phyloP scores from a whole-genome alignment of 2,113 vertebrate genomes.

The Monopterus albus region DNA sequence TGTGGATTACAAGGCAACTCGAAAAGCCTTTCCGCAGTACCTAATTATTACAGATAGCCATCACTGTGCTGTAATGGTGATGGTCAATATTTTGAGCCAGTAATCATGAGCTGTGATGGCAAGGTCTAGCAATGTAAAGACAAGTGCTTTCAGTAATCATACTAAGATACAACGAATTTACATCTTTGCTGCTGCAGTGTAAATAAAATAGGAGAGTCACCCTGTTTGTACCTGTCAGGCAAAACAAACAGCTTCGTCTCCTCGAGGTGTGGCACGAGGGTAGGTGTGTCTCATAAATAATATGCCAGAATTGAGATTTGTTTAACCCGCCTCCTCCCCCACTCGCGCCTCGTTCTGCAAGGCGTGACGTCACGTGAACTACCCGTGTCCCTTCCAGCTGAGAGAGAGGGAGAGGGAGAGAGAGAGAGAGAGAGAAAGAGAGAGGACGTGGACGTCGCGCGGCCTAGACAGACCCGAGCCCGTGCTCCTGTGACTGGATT shows the following conservation, averaged over 20 bases:
- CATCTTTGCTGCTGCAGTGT: too few species aligned
- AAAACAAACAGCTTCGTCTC: slow-evolving; percentile 61
- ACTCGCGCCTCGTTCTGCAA: slow-evolving; percentile 33
- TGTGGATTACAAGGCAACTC: slow-evolving; percentile 74
- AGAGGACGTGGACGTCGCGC: slow-evolving; percentile 64
- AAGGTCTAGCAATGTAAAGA: too few species aligned
- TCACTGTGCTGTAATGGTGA: neutral
- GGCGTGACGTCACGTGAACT: slow-evolving; percentile 84
- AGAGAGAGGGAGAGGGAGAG: slow-evolving; percentile 72
- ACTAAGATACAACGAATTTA: neutral
- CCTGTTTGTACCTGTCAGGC: slow-evolving; percentile 32
- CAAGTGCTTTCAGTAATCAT: neutral
- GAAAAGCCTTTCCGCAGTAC: slow-evolving; percentile 52
- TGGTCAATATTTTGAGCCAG: neutral
- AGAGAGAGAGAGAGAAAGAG: slow-evolving; percentile 55
- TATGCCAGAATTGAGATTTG: slow-evolving; percentile 25
- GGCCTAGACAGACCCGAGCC: slow-evolving; percentile 68
- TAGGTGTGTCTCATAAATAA: slow-evolving; percentile 81
- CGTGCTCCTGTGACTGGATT: slow-evolving; percentile 77
- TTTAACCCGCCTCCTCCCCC: slow-evolving; percentile 29
- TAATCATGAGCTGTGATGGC: neutral
- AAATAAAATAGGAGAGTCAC: neutral
- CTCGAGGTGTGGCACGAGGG: slow-evolving; percentile 72
- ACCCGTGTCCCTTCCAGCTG: slow-evolving; percentile 85
- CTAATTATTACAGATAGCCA: slow-evolving; percentile 15